phyloP scores from a whole-genome alignment of 1,140 invertebrate species.

The Magallana ariakensis region DNA sequence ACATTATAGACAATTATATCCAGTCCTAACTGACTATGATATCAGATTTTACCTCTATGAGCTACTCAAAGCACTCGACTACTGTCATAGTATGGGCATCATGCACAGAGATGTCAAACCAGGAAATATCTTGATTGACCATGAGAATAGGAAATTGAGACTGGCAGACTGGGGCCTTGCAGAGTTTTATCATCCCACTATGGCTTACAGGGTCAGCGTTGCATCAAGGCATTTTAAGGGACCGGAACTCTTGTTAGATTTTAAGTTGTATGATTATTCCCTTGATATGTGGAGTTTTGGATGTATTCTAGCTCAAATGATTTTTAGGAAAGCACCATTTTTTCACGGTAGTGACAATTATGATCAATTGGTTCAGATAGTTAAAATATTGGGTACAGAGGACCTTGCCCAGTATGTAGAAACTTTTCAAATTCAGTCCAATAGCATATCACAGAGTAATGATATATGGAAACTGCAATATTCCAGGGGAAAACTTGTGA shows the following conservation, averaged over 20 bases:
- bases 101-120: slow-evolving; percentile 99
- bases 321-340: slow-evolving; percentile 99
- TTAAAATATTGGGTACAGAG: slow-evolving; percentile 99
- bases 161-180: slow-evolving; percentile 99
- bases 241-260: slow-evolving; percentile 98
- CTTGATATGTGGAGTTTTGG: slow-evolving; percentile 81
- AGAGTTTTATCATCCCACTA: slow-evolving; percentile 99
- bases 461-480: slow-evolving; percentile 95
- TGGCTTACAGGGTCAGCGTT: slow-evolving; percentile 99
- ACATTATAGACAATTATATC: slow-evolving; percentile 99
- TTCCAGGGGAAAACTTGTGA: slow-evolving; percentile 99
- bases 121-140: slow-evolving; percentile 99
- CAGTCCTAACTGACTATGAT: slow-evolving; percentile 99
- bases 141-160: slow-evolving; percentile 97
- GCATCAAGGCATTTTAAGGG: slow-evolving; percentile 99
- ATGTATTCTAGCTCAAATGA: slow-evolving; percentile 99
- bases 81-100: slow-evolving; percentile 99
- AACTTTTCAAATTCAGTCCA: slow-evolving; percentile 99
- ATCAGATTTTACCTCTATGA: slow-evolving; percentile 97
- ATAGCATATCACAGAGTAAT: slow-evolving; percentile 96
- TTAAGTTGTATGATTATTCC: slow-evolving; percentile 84
- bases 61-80: slow-evolving; percentile 97
- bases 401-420: slow-evolving; percentile 99
- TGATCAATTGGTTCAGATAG: slow-evolving; percentile 98
- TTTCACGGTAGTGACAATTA: slow-evolving; percentile 99